Base-by-base conservation (phyloP, 2,888 invertebrate species). In the Mesochorus sp. region DNA sequence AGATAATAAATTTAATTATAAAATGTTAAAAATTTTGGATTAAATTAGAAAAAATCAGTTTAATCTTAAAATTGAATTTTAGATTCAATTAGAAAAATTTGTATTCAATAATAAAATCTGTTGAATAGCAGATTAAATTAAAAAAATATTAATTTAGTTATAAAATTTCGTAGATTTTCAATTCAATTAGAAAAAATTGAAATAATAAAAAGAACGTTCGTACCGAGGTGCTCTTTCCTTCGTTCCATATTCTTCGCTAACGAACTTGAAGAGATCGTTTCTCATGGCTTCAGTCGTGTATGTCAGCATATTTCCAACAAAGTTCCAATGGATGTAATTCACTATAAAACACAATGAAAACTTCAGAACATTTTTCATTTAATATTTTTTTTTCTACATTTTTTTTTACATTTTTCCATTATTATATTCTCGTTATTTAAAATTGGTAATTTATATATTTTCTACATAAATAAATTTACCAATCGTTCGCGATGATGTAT, bases 241-340 rank as follows among this genome's bases (percentile, higher is more conserved):
- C 5, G 80, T 26, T 34, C 80, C 81, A 34, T 71, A 70, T 34
- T 76, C 61, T 4, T 67, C 49, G 12, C 49, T 26, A 10, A 71
- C 39, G n/a, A 74, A 51, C 10, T 14, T 21, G 34, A 64, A 39
- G 0, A 81, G 44, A 5, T n/a, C 5, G 47, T 76, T 21, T 28
- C 74, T 74, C 66, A 79, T 57, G 5, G 12, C 19, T 31, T 74
- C 71, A 3, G 76, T 81, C 17, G 80, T 80, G 37, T 77, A 72
- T 6, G 42, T 24, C 31, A 83, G 55, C 68, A 81, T 66, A 1
- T 64, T 71, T 37, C 73, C 81, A 0, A 82, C 59, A 24, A 80
- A 83, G 19, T 76, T 49, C 83, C 83, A 83, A 49, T 83, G 83
- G 26, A 83, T 67, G 49, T 83, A 83, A 53, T 83, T 82, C 0